A percentile compares a stretch with the other conserved stretches of the same genome.
Conservation (phyloP, 1,140 invertebrate species). For the Trinorchestia longiramus region DNA sequence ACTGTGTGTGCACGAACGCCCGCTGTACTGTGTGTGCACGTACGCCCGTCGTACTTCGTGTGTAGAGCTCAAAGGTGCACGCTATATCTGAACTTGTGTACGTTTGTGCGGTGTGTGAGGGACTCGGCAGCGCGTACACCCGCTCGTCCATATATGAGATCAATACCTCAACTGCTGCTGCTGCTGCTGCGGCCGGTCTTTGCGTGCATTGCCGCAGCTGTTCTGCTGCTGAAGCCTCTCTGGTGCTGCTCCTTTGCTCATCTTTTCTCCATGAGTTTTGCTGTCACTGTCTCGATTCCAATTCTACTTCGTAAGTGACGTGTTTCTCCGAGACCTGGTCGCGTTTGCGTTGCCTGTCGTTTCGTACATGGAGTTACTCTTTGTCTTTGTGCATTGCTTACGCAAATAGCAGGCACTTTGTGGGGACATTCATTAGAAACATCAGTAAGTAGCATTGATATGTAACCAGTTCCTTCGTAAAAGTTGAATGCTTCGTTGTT, state of each 20-base stretch:
- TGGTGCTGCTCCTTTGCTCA: neutral
- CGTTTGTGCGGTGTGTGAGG: neutral
- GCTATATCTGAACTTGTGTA: neutral
- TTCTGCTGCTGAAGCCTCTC: conserved; percentile 14
- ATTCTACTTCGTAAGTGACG: neutral
- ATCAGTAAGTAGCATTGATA: too few relatives aligned
- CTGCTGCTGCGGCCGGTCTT: neutral
- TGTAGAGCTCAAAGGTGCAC: neutral
- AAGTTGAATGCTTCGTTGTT: neutral
- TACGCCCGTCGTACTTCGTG: neutral
- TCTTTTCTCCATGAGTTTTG: neutral
- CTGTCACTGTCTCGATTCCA: neutral
- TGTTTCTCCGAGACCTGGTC: neutral
- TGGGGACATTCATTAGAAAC: neutral
- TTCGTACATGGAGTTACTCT: neutral
- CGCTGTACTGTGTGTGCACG: neutral
- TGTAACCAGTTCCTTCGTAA: neutral
- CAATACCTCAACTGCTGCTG: conserved; percentile 8
- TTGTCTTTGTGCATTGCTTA: neutral
- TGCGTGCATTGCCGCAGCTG: conserved; percentile 23
- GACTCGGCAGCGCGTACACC: neutral
- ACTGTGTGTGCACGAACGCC: too few relatives aligned
- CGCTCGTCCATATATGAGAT: neutral
- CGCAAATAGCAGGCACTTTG: neutral
- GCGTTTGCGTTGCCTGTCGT: neutral